Evolutionary conservation across 1,140 invertebrate species (phyloP), one percentile per base, ranked within the genome.

Genomic region (Maconellicoccus hirsutus): DNA sequence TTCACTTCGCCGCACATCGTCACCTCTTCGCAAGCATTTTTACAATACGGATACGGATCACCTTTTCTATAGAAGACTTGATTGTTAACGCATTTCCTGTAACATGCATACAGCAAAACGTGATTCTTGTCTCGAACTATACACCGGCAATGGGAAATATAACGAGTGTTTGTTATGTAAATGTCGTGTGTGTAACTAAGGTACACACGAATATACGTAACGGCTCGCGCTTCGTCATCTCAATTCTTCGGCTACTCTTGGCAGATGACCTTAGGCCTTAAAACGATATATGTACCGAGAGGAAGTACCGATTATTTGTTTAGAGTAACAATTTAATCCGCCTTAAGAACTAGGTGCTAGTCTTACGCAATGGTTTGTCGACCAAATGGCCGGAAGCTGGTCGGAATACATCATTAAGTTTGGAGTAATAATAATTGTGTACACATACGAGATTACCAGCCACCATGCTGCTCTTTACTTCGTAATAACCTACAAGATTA

Each of bases 1-100:
- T 84, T 82, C 4, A 97, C 92, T 79, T 98, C 95, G 0, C 96
- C 96, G 80, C 96, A 98, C 85, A 92, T 91, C 0, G 95, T 98
- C 63, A 84, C 85, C 1, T 84, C 77, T 74, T 89, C 88, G 81
- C 96, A 98, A 0, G 85, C 82, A 73, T 91, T 87, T 74, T 93
- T 93, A 78, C 96, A 98, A 78, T 94, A 92, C 3, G 91, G 90
- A 74, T 88, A 83, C 14, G 87, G 87, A 75, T 90, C 86, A 21
- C 76, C 77, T 72, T 76, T 76, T 75, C 90, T 87, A 39, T 91
- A 88, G 78, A 91, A 92, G 1, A 93, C 88, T 79, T 92, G 89
- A 16, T 87, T 86, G 70, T 88, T 89, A 71, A 88, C 86, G 76
- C 90, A 91, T 83, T 91, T 91, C 75, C 89, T 91, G 81, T 14